Evolutionary conservation across 1,140 invertebrate genomes (phyloP), one percentile per base, ranked within the genome.

Genomic region (Protaetia brevitarsis): DNA sequence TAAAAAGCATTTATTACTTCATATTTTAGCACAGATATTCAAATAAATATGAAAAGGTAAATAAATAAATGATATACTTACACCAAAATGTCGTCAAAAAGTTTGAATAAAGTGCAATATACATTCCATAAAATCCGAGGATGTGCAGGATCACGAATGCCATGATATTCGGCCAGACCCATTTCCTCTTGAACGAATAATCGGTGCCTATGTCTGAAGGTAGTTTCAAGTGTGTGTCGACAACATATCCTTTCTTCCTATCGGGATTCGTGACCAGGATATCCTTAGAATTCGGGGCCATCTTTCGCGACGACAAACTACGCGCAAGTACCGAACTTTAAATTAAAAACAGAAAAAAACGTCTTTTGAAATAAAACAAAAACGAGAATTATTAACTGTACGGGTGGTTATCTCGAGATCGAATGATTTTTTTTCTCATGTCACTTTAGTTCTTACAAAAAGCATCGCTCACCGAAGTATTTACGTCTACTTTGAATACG

Each of bases 91-190:
- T 29, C 7, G 65, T 63, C 10, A 29, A 26, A 59, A 61, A 27
- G 19, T 68, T 2, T 6, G 58, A 60, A 45, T 29, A 6, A 23
- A 57, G 41, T 58, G 63, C 13, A n/a, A 34, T 13, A 61, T 70
- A 69, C 0, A 77, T 26, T 45, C 82, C 82, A 74, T 80, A 80
- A 6, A 82, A 4, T 8, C 71, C 79, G n/a, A 77, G 65, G 1
- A 78, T 16, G 68, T 84, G 82, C 19, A 84, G 64, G 26, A 82
- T 68, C 16, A 81, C 65, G 71, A 83, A 84, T 64, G 80, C 81
- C 29, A 84, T 79, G 2, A 75, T 78, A 71, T 84, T 84, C 66
- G 71, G 79, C 83, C 82, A 84, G 1, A 83, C 82, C 10, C 82
- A 75, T 72, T 81, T 59, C 67, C 81, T 77, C 74, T 81, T 82